These are phyloP conservation scores for Battus philenor DNA, from an alignment of 1,140 invertebrate genomes.

Conservation along the genomic window DNA sequence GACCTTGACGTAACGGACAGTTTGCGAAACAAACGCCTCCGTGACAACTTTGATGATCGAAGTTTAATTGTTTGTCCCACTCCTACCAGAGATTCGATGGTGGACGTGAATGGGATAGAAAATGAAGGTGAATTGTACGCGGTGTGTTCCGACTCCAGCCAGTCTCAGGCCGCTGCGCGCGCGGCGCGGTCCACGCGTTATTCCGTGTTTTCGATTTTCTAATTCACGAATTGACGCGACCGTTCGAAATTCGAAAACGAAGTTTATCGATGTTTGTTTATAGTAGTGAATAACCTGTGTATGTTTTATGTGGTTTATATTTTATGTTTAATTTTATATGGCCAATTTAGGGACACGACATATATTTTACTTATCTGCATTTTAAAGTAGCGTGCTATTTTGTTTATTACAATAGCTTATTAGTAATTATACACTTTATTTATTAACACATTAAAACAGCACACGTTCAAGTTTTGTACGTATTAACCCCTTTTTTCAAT, in stretches of 20 bases:
- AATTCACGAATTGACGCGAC: conserved; percentile 33
- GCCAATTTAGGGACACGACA: conserved; percentile 18
- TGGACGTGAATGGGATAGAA: conserved; percentile 35
- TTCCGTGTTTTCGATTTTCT: conserved; percentile 31
- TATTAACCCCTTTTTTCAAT: too few species aligned
- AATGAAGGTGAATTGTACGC: conserved; percentile 39
- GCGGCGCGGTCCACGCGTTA: conserved; percentile 52
- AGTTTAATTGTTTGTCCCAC: conserved; percentile 31
- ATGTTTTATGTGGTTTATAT: conserved; percentile 24
- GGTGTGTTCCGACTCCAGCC: conserved; percentile 50
- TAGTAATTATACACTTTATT: too few species aligned
- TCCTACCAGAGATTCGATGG: conserved; percentile 25
- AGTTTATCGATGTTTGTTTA: conserved; percentile 47
- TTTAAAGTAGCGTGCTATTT: too few species aligned
- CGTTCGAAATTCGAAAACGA: conserved; percentile 45
- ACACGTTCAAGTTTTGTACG: too few species aligned
- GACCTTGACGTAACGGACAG: conserved; percentile 50
- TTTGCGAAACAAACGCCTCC: conserved; percentile 50
- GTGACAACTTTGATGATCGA: conserved; percentile 29
- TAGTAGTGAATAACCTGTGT: conserved; percentile 18
- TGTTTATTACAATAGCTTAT: too few species aligned
- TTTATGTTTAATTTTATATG: conserved; percentile 24
- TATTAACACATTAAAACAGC: too few species aligned
- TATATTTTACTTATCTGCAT: too few species aligned
- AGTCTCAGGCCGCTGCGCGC: conserved; percentile 61